Base-by-base conservation (phyloP, 2,113 vertebrate genomes). In the Ophiodon elongatus region DNA sequence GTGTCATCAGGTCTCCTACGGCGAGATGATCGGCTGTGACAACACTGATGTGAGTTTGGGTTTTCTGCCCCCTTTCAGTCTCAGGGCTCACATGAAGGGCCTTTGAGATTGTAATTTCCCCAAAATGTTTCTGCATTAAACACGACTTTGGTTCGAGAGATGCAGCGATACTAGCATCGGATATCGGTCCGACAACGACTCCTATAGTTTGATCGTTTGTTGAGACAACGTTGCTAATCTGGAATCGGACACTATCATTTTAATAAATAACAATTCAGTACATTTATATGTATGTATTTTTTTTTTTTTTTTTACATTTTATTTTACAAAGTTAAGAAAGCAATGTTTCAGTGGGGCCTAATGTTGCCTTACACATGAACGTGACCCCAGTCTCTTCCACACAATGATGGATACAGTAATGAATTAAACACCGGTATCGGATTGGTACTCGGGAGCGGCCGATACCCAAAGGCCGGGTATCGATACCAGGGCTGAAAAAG, bases 1-100 rank as follows among this genome's bases (percentile, higher is more conserved):
- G 86, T 99, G 98, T 90, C 97, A 98, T 94, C 98, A 99, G 94
- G 98, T 99, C 45, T 99, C 98, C 78, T 99, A 99, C 8, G 98
- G 98, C 90, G 98, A 99, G 93, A 99, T 99, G 98, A 99, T 99
- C 19, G 98, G 98, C 95, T 99, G 98, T 68, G 98, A 99, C 94
- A 99, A 99, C 90, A 97, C 97, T 35, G 98, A 99, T 70, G 98
- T 99, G 92, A 97, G 97, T 95, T 79, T 84, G 17, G 1, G 31
- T 19, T 63, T 14, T 43, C 19, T 6, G 4, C 13, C 4, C 8
- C 7, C 1, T 50, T 25, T 59, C 2, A 35, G 5, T 47, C 23
- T 73, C 35, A 21, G 5, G 14, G 43, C 9, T 70, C 43, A 8
- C 15, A 23, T 37, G 3, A 65, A 25, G 31, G 6, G 10, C 2